Conservation (phyloP, 1,140 invertebrate species). For the Pogonomyrmex californicus region DNA sequence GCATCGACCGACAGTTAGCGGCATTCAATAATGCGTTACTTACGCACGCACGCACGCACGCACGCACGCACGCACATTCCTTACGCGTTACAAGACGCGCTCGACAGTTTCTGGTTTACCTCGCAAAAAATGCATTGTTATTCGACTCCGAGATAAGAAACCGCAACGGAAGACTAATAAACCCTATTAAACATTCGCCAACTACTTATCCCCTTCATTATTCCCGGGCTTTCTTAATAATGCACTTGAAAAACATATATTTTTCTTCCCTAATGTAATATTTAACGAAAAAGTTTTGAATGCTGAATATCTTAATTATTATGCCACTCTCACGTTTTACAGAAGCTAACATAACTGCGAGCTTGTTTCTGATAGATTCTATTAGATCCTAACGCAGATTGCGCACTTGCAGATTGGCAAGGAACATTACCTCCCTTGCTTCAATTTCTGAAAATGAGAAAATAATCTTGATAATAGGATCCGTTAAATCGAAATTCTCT, state of each 20-base stretch:
- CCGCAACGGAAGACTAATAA: neutral
- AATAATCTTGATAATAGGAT: slow-evolving; percentile 3
- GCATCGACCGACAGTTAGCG: slow-evolving; percentile 32
- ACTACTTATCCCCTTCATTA: neutral
- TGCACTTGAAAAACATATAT: neutral
- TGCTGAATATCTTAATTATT: neutral
- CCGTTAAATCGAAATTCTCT: neutral
- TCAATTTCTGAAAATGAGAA: neutral
- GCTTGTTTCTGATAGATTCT: neutral
- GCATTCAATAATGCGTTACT: slow-evolving; percentile 52
- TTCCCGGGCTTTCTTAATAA: neutral
- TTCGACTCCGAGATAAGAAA: neutral
- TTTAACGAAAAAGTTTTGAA: neutral
- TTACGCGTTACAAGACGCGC: slow-evolving; percentile 31
- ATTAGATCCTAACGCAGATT: neutral
- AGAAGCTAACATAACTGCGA: neutral
- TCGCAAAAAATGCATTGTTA: slow-evolving; percentile 10
- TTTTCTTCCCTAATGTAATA: neutral
- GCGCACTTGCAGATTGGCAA: neutral
- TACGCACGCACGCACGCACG: neutral
- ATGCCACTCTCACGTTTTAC: neutral
- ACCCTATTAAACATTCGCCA: neutral
- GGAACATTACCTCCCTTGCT: neutral
- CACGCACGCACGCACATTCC: neutral
- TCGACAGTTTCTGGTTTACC: neutral